phyloP scores from a whole-genome alignment of 1,140 invertebrate genomes.

The Aricia agestis region DNA sequence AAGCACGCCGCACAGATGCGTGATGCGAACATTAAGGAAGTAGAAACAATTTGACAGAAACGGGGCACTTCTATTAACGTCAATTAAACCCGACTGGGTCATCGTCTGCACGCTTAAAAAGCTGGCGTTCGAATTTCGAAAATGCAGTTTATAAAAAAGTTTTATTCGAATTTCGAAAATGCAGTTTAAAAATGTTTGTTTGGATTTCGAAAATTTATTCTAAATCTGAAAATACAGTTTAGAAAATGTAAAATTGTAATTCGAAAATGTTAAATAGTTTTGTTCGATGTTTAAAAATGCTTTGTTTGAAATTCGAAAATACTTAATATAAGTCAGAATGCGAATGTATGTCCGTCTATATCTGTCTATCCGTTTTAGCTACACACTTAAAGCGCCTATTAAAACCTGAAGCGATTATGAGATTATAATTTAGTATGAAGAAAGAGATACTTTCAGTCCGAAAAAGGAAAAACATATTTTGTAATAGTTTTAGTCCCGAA shows the following conservation, averaged over 20 bases:
- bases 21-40: conserved; percentile 6
- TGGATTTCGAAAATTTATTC: neutral
- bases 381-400: no score
- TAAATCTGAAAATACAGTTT: neutral
- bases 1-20: neutral
- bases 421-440: no score
- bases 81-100: conserved; percentile 26
- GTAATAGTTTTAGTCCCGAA: no score
- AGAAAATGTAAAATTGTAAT: neutral
- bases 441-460: no score
- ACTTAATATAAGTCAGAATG: no score
- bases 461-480: no score
- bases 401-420: no score
- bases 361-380: no score
- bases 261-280: no score
- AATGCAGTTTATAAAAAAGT: neutral
- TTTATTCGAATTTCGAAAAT: neutral
- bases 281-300: no score
- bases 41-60: conserved; percentile 21
- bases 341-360: no score
- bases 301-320: no score
- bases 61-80: conserved; percentile 34
- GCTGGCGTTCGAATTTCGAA: neutral
- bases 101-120: conserved; percentile 8
- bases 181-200: neutral